Evolutionary conservation across 2,797 vertebrate genomes (phyloP).

Genomic region (Melanitta fusca): DNA sequence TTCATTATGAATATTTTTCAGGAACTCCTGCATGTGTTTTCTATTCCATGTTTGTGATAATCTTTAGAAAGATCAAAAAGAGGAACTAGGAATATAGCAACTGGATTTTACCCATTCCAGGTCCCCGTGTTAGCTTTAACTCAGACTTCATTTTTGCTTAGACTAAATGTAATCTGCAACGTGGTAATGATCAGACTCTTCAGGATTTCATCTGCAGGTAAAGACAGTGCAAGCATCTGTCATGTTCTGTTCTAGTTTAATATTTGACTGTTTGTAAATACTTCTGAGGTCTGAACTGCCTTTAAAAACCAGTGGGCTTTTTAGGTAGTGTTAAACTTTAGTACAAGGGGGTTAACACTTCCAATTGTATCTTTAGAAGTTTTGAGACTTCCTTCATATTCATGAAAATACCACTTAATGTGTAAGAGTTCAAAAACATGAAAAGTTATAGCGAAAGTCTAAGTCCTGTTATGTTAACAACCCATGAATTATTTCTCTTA

Average conservation of each 20-base stretch:
- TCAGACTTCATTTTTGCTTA: background rate
- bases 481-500: background rate
- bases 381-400: rapidly evolving
- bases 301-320: background rate
- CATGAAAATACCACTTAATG: background rate
- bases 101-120: rapidly evolving
- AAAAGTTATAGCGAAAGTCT: rapidly evolving
- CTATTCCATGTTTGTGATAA: background rate
- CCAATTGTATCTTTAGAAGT: background rate
- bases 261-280: background rate
- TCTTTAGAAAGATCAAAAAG: background rate
- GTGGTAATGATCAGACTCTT: background rate
- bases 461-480: background rate
- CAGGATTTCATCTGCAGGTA: background rate
- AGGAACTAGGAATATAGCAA: background rate
- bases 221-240: rapidly evolving
- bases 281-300: background rate
- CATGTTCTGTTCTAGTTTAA: background rate
- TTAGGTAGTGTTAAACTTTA: rapidly evolving
- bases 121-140: background rate
- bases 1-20: background rate
- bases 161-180: rapidly evolving
- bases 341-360: background rate
- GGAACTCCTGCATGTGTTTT: background rate
- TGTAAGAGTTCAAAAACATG: background rate